Evolutionary conservation across 2,113 vertebrate species (phyloP), one percentile per base, ranked within the genome.

Genomic region (Lophochroa leadbeateri): DNA sequence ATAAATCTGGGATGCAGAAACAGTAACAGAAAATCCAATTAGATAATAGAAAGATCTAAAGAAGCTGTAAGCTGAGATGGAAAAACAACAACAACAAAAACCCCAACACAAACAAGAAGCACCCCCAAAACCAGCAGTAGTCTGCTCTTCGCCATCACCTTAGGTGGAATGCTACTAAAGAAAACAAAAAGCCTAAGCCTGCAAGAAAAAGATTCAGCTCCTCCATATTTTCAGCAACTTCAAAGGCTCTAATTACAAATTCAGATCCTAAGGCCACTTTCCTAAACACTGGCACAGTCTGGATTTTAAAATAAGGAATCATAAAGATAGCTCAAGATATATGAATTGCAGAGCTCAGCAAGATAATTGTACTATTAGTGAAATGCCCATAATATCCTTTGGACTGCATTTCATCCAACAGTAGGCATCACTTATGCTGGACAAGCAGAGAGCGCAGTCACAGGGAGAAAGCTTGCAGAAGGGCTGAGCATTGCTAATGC

Each of bases 381-480:
- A 81, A 80, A 72, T 2, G 31, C 61, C 70, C 72, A 8, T 5
- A 65, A 29, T 0, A 44, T 60, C 29, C 75, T 88, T 44, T 4
- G 49, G 57, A 41, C 47, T 23, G 7, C 7, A 10, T 8, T 16
- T 63, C 24, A 15, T 31, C 79, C 81, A 86, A 11, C 55, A 24
- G 35, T 1, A 6, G 55, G 11, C 27, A 68, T 9, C 58, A 11
- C 53, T 39, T 5, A 10, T 1, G 11, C 1, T 2, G 27, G 55
- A 77, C 2, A 3, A 74, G 43, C 43, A 55, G 58, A 75, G 37
- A 19, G 11, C 2, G 0, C 31, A 49, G 35, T 17, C 53, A 69
- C 2, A 37, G 27, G 23, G 9, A 76, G 7, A 61, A 67, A 70
- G 28, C 50, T 29, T 24, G 39, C 21, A 21, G 46, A 57, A 86